Base-by-base conservation (phyloP, 2,797 vertebrate genomes). In the Pseudotriccus pelzelni region DNA sequence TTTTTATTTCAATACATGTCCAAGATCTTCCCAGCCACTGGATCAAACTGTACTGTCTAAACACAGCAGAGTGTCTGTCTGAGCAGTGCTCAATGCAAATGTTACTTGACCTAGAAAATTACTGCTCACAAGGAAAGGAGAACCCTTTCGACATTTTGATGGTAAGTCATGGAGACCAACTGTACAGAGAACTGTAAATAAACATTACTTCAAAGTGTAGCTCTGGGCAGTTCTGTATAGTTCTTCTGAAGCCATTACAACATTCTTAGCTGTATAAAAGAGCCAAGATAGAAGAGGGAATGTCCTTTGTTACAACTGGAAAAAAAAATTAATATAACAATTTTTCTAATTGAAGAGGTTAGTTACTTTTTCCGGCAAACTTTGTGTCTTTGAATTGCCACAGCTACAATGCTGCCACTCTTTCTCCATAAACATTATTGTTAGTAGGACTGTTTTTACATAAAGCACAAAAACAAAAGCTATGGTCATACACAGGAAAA, bases 51-150 rank as follows among this genome's bases (percentile, higher is more conserved):
- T 59, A 56, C 27, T 27, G 20, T 17, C 58, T 83, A 81, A 89
- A 92, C 56, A 52, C 74, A 93, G 68, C 81, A 78, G 79, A 60
- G n/a, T 62, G 60, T 43, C 74, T 92, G 73, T 77, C 84, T 58
- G 64, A 93, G 79, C 73, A 72, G 32, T 55, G 76, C 87, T 94
- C 73, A 50, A 44, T 86, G 79, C 89, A 89, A 96, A 90, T 83
- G 47, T 92, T 92, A 66, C 89, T 89, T 94, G 94, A 93, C 92
- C 84, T 93, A 94, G 96, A 96, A 96, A 96, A 96, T 86, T 70
- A 72, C 86, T 87, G 73, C 82, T 93, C 79, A 73, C 73, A 60
- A 93, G 87, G 50, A 90, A 73, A 84, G 75, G 73, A 96, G 84
- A 96, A 76, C 32, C 76, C 50, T 90, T 69, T 59, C 7, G 4